phyloP scores from a whole-genome alignment of 2,888 invertebrate species.

The Mesoligia furuncula region DNA sequence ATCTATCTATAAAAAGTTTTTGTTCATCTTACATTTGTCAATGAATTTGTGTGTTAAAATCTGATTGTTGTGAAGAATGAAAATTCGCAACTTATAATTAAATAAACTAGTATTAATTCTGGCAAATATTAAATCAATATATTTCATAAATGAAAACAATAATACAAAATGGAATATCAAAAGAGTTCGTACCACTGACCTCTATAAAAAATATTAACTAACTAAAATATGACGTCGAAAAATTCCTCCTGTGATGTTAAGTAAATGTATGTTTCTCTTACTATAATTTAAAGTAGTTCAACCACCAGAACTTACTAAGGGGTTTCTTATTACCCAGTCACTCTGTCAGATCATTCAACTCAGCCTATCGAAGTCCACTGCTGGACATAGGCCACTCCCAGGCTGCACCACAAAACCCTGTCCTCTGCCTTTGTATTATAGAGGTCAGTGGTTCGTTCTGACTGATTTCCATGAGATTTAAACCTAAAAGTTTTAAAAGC shows the following conservation, averaged over 20 bases:
- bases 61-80: conserved; percentile 19
- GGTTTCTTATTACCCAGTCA: too few species aligned
- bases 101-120: conserved; percentile 3
- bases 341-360: too few species aligned
- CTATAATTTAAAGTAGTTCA: too few species aligned
- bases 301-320: too few species aligned
- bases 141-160: not conserved
- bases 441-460: not conserved
- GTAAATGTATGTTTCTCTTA: too few species aligned
- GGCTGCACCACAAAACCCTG: too few species aligned
- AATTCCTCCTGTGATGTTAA: too few species aligned
- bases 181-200: not conserved
- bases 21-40: conserved; percentile 17
- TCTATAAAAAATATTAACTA: too few species aligned
- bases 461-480: not conserved
- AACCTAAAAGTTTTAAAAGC: conserved; percentile 12
- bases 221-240: too few species aligned
- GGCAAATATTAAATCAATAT: conserved; percentile 21
- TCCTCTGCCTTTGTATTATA: too few species aligned
- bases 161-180: conserved; percentile 1
- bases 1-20: conserved; percentile 38
- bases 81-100: conserved; percentile 16
- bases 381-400: too few species aligned
- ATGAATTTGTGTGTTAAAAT: conserved; percentile 30
- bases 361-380: too few species aligned